Evolutionary conservation across 2,888 invertebrate species (phyloP).

Genomic region (Rotaria socialis): DNA sequence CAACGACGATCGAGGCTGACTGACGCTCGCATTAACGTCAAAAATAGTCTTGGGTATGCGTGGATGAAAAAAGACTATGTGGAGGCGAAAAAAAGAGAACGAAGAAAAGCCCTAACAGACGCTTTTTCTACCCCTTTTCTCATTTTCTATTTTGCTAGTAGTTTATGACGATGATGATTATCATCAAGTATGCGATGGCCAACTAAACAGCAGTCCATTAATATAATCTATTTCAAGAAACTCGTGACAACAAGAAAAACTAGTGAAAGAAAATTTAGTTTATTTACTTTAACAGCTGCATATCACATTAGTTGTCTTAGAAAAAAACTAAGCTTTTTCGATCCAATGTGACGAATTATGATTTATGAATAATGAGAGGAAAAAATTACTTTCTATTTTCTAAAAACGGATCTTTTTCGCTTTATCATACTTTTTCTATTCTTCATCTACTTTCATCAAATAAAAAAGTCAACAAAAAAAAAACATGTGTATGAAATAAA

Average conservation of each 20-base stretch:
- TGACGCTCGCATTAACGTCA: constrained; percentile 4
- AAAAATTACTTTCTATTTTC: background rate
- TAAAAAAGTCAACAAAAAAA: no score
- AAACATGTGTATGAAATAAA: background rate
- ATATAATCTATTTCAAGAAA: background rate
- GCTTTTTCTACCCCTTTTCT: background rate
- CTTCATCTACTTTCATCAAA: background rate
- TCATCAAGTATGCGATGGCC: background rate
- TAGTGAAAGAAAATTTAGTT: background rate
- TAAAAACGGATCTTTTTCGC: no score
- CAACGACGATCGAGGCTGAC: constrained; percentile 5
- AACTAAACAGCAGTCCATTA: background rate
- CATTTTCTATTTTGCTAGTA: background rate
- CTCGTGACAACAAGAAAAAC: background rate
- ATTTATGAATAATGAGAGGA: background rate
- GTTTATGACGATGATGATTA: background rate
- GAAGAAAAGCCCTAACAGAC: background rate
- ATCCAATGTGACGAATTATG: background rate
- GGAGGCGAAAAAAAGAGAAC: constrained; percentile 5
- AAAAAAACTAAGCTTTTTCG: background rate
- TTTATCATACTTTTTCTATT: background rate
- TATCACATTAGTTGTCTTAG: background rate
- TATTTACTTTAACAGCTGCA: background rate
- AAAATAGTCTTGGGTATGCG: background rate
- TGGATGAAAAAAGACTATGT: background rate